Evolutionary conservation across 2,888 invertebrate species (phyloP), one percentile per base, ranked within the genome.

Genomic region (Noctua pronuba): DNA sequence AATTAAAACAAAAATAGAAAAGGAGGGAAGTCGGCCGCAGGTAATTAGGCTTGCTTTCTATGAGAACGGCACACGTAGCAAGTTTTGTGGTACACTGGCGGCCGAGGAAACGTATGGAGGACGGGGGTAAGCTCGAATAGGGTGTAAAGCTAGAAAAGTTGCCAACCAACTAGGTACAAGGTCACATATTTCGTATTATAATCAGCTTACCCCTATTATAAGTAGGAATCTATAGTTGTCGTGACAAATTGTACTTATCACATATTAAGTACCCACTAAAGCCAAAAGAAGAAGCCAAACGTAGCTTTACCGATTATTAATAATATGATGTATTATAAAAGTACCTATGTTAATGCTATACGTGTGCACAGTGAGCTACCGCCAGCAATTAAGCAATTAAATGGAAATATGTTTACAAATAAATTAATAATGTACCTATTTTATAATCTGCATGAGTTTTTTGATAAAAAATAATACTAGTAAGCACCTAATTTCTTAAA

Each of bases 11-110:
- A 86, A 92, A 92, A 91, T 90, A 89, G 91, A 90, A 88, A 88
- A 91, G 85, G 71, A 84, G 77, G 75, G 73, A 90, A 90, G 86
- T 90, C 88, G 88, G 90, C 88, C 91, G 80, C 92, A 92, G 93
- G 95, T 94, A 95, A 95, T 95, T 94, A 95, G 92, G 92, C 90
- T 85, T 88, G 91, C 90, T 91, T 93, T 91, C 92, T 92, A 90
- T 89, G 90, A 91, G 91, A 91, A 91, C 87, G 88, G 91, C 92
- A 91, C 91, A 92, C 92, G 92, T 92, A 91, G 91, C 91, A 87
- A 92, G 87, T 93, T 93, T 89, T 87, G 77, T 79, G 52, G 83
- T 93, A 91, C 91, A 94, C 87, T 93, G 84, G 60, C 65, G 86
- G 89, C 76, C 90, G 82, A 58, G 67, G 55, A 79, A 80, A 79